Evolutionary conservation across 2,797 vertebrate species (phyloP), one percentile per base, ranked within the genome.

Genomic region (Gobio occitaniae): DNA sequence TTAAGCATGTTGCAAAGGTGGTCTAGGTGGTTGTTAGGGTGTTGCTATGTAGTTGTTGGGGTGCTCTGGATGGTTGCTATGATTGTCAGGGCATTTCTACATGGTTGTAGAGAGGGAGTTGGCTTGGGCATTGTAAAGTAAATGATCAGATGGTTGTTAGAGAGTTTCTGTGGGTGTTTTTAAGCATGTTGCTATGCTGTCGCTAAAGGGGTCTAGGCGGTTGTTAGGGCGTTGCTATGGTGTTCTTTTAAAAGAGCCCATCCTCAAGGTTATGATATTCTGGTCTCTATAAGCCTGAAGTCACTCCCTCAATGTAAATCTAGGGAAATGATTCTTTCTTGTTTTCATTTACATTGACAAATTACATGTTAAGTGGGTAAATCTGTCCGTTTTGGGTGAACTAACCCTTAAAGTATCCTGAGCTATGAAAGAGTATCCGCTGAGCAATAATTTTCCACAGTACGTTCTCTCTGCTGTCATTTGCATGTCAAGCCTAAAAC

Each of bases 401-500:
- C 47, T 32, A 52, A 32, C 71, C 25, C n/a, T 12, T 25, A 25
- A n/a, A 61, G 56, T 32, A 50, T 52, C 5, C 48, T 12, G 29
- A 54, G 16, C 32, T 38, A 38, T 7, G 17, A n/a, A 76, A 76
- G 5, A 12, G 52, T 32, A 56, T 56, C 29, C 12, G 10, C 29
- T 25, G 8, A 11, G 44, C 54, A 63, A 72, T 13, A n/a, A 3
- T 6, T 63, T 54, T 76, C 41, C 70, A 83, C 13, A 52, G 29
- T 11, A 52, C 19, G 59, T 10, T 63, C 19, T 11, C 81, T 32
- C 71, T 41, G 21, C n/a, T 12, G 71, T 54, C 6, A 83, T 83
- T 78, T 77, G 82, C 82, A 84, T 84, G 36, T 21, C 6, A 36
- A 44, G 19, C 3, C 7, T 47, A 56, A 32, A 66, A 44, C 63